These are phyloP conservation scores for Daktulosphaira vitifoliae DNA, from an alignment of 1,140 invertebrate genomes.

Conservation along the genomic window DNA sequence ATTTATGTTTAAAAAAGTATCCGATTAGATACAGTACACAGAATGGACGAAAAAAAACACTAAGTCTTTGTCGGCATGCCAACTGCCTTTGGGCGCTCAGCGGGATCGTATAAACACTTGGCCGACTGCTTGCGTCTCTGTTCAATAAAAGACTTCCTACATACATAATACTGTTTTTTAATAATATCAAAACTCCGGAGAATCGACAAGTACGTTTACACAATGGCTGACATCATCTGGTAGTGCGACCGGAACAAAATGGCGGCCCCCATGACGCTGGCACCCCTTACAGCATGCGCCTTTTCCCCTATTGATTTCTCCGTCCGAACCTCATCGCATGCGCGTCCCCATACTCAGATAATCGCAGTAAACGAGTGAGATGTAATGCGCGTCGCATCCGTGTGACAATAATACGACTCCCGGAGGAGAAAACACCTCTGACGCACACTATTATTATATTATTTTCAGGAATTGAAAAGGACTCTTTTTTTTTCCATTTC, in stretches of 20 bases:
- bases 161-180: background rate
- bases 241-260: slow-evolving; percentile 4
- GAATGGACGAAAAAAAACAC: background rate
- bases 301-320: slow-evolving; percentile 24
- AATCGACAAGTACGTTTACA: background rate
- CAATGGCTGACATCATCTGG: slow-evolving; percentile 28
- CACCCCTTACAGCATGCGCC: background rate
- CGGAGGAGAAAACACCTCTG: background rate
- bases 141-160: background rate
- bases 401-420: slow-evolving; percentile 20
- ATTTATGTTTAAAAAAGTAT: slow-evolving; percentile 3
- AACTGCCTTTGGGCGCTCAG: background rate
- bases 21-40: slow-evolving; percentile 11
- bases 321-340: no score
- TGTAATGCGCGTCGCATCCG: background rate
- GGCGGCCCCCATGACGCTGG: background rate
- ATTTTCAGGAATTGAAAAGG: background rate
- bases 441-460: background rate
- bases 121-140: background rate
- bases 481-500: background rate
- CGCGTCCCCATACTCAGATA: no score
- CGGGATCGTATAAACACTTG: background rate
- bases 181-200: background rate
- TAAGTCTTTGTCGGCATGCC: slow-evolving; percentile 9
- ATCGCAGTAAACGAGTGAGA: no score